Evolutionary conservation across 2,797 vertebrate species (phyloP), one percentile per base, ranked within the genome.

Genomic region (Lutjanus argentimaculatus): DNA sequence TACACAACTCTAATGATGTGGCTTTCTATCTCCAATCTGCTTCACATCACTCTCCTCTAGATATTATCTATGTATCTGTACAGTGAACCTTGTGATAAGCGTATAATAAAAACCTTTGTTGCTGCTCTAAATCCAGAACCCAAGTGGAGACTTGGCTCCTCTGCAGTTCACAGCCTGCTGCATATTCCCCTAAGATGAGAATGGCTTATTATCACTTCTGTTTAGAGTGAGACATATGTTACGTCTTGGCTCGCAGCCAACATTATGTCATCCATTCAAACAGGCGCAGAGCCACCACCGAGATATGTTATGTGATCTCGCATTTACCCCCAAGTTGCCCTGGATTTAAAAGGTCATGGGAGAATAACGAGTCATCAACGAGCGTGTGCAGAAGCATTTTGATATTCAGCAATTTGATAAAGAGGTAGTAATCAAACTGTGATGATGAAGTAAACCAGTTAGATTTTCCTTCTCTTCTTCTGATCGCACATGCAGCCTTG

Each of bases 151-250:
- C 53, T 67, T 73, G 57, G 36, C 63, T 79, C 49, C 68, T 58
- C 55, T 58, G 51, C 61, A 40, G 61, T 49, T 69, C 55, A 69
- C 56, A 48, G 19, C 25, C 59, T 79, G 30, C 58, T 53, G 75
- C 55, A 40, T 53, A 58, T 77, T 57, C 16, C 64, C 52, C 58
- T 55, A 7, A 40, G 72, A 61, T 49, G 22, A 16, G 2, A 61
- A 17, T 6, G 40, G 21, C 51, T 65, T 59, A 36, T 58, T 68
- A 51, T 79, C 21, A 17, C 63, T 30, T 51, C 43, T 55, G n/a
- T 65, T 69, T 36, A 63, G 52, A 74, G 36, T 36, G 46, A 78
- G 62, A 72, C 70, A 80, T 77, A 87, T 82, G 73, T 46, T 80
- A 9, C 40, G 48, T 64, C 5, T 13, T 77, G 70, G 75, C 45